Evolutionary conservation across 2,113 vertebrate species (phyloP).

Genomic region (Heptranchias perlo): DNA sequence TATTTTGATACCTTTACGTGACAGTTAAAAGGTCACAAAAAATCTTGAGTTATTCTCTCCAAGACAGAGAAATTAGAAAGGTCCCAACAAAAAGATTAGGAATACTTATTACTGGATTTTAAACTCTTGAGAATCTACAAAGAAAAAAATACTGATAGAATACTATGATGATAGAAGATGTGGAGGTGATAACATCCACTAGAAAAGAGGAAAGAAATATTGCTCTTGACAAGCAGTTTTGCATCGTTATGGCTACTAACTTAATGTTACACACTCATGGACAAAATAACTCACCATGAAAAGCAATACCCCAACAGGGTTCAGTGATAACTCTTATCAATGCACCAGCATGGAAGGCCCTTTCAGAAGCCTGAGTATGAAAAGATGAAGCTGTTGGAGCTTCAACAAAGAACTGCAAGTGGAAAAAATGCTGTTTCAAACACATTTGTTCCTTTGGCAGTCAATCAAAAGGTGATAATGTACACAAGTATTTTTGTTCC

Average conservation of each 20-base stretch:
- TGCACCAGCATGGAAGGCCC: neutral
- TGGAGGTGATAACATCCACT: neutral
- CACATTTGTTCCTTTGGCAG: neutral
- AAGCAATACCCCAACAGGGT: neutral
- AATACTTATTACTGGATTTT: neutral
- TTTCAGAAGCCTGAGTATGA: neutral
- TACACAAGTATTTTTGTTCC: neutral
- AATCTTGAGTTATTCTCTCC: neutral
- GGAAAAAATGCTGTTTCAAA: neutral
- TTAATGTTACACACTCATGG: neutral
- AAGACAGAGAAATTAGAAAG: neutral
- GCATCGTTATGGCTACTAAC: neutral
- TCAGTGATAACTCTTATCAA: neutral
- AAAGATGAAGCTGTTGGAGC: neutral
- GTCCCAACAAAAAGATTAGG: neutral
- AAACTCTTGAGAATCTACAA: neutral
- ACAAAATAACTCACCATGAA: neutral
- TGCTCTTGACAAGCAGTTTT: neutral
- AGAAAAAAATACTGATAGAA: neutral
- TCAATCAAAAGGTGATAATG: neutral
- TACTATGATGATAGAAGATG: neutral
- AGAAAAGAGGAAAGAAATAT: neutral
- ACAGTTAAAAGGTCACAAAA: neutral
- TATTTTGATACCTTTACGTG: neutral
- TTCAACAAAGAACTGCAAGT: neutral